phyloP scores from a whole-genome alignment of 2,113 vertebrate genomes.

The Natator depressus region DNA sequence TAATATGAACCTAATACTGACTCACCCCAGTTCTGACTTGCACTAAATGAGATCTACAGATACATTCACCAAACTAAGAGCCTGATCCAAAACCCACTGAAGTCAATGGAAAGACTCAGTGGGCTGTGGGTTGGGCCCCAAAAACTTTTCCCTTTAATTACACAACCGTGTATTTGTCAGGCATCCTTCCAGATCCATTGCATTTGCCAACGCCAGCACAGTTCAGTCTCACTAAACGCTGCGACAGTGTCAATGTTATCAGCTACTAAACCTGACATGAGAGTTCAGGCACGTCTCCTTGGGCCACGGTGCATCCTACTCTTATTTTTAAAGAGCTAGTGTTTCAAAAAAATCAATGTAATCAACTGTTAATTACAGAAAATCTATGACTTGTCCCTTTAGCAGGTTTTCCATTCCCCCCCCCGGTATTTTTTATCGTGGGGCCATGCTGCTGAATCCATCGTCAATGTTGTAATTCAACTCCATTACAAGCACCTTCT shows the following conservation, averaged over 20 bases:
- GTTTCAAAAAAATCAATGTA: conserved; percentile 68
- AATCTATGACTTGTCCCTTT: conserved; percentile 62
- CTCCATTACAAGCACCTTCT: background rate
- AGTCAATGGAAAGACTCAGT: conserved; percentile 53
- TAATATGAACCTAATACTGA: conserved; percentile 70
- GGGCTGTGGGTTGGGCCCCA: conserved; percentile 36
- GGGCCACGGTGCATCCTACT: background rate
- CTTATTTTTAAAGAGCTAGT: conserved; percentile 20
- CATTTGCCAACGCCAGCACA: background rate
- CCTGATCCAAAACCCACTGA: conserved; percentile 63
- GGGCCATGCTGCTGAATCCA: background rate
- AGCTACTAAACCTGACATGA: background rate
- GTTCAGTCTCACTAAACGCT: background rate
- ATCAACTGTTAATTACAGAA: conserved; percentile 65
- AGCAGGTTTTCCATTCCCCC: conserved; percentile 20
- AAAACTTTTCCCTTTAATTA: conserved; percentile 35
- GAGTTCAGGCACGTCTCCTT: background rate
- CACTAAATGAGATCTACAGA: conserved; percentile 64
- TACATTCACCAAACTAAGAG: conserved; percentile 64
- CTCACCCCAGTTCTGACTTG: conserved; percentile 60
- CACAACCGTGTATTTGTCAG: conserved; percentile 10
- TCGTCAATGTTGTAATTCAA: background rate
- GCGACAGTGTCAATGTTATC: background rate
- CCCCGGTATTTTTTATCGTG: rapidly evolving
- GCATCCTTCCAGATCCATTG: background rate